These are phyloP conservation scores for Plebejus argus DNA, from an alignment of 2,888 invertebrate species.

Conservation along the genomic window DNA sequence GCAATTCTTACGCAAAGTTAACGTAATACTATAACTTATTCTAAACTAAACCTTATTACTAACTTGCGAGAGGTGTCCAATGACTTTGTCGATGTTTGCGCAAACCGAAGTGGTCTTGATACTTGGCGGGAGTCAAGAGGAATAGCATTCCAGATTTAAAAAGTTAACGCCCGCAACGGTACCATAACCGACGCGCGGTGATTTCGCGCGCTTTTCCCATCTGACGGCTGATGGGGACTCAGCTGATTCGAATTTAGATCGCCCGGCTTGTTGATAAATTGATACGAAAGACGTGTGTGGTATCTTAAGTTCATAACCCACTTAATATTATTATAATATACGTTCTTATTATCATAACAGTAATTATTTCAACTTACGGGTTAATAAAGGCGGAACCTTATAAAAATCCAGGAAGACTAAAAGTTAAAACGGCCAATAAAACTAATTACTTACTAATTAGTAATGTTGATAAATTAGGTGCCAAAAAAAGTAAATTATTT, in stretches of 20 bases:
- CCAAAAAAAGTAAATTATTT: neutral
- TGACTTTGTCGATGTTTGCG: slow-evolving; percentile 6
- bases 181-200: slow-evolving; percentile 57
- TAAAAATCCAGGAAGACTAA: neutral
- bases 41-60: slow-evolving; percentile 29
- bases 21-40: slow-evolving; percentile 15
- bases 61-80: neutral
- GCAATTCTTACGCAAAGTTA: slow-evolving; percentile 8
- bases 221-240: slow-evolving; percentile 35
- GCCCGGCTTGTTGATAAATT: slow-evolving; percentile 19
- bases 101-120: slow-evolving; percentile 14
- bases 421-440: neutral
- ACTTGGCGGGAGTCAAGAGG: slow-evolving; percentile 49
- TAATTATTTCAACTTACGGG: neutral
- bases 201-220: slow-evolving; percentile 60
- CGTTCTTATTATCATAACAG: neutral
- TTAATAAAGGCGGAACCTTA: neutral
- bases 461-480: neutral
- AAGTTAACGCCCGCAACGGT: slow-evolving; percentile 64
- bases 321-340: slow-evolving; percentile 15
- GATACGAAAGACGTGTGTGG: slow-evolving; percentile 24
- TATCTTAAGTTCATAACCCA: slow-evolving; percentile 31
- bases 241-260: slow-evolving; percentile 34
- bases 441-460: neutral
- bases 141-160: slow-evolving; percentile 62